Evolutionary conservation across 2,888 invertebrate species (phyloP).

Genomic region (Silvanus unidentatus): DNA sequence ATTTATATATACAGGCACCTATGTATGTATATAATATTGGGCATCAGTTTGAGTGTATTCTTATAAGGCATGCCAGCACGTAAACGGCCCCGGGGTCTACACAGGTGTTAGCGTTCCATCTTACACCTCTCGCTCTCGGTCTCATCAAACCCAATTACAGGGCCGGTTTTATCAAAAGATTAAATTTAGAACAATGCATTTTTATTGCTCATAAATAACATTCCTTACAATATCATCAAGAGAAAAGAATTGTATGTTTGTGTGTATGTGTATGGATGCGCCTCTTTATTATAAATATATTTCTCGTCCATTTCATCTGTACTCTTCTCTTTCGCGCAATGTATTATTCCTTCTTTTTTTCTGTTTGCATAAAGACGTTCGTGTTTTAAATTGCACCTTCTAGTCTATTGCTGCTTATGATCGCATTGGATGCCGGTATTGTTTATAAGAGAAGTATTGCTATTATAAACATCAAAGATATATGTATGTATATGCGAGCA

Average conservation of each 20-base stretch:
- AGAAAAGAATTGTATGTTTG: slow-evolving; percentile 11
- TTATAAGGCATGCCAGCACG: slow-evolving; percentile 36
- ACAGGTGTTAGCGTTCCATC: slow-evolving; percentile 43
- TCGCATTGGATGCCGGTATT: not conserved
- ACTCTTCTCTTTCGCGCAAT: not conserved
- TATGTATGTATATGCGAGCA: too few species aligned
- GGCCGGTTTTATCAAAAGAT: slow-evolving; percentile 45
- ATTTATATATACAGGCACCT: not conserved
- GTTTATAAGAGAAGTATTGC: not conserved
- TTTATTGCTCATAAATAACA: slow-evolving; percentile 38
- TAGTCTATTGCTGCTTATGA: not conserved
- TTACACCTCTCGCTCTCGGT: slow-evolving; percentile 40
- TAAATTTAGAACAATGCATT: slow-evolving; percentile 46
- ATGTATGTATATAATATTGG: not conserved
- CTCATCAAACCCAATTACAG: slow-evolving; percentile 46
- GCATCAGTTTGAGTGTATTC: not conserved
- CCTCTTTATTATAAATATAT: slow-evolving; percentile 1
- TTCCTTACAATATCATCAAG: slow-evolving; percentile 23
- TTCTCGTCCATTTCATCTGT: too few species aligned
- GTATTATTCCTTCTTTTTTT: slow-evolving; percentile 9
- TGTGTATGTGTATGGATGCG: slow-evolving; percentile 2
- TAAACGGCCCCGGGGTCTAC: slow-evolving; percentile 36
- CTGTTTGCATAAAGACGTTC: slow-evolving; percentile 17
- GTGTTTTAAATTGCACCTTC: slow-evolving; percentile 21
- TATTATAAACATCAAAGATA: too few species aligned